These are phyloP conservation scores for Physella acuta DNA, from an alignment of 1,140 invertebrate species.

Conservation along the genomic window DNA sequence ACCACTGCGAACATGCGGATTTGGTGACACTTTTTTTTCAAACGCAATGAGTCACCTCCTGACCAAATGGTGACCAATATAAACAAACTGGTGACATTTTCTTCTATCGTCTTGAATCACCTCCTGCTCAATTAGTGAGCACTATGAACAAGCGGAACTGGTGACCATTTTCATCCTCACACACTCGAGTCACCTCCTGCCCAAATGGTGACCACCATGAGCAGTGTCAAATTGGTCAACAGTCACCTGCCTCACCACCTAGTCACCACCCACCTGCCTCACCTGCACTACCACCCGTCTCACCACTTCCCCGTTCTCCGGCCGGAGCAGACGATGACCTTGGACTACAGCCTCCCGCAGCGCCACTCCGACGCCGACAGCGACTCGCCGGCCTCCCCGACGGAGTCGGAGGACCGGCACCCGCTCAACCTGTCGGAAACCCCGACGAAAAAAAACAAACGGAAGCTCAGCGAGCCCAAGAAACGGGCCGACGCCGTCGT, in stretches of 20 bases:
- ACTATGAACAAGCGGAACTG: not conserved
- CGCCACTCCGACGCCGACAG: not conserved
- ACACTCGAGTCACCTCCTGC: not conserved
- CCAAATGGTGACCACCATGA: constrained; percentile 21
- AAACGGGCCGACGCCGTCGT: constrained; percentile 41
- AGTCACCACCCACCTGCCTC: not conserved
- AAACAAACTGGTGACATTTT: not conserved
- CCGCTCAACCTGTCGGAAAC: constrained; percentile 30
- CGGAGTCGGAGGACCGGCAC: not conserved
- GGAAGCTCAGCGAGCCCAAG: constrained; percentile 73
- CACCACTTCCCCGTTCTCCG: not conserved
- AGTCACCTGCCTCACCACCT: constrained; percentile 8
- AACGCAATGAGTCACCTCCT: not conserved
- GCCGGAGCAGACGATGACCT: not conserved
- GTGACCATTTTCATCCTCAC: not conserved
- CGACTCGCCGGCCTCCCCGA: not conserved
- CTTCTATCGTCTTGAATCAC: not conserved
- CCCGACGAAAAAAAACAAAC: constrained; percentile 64
- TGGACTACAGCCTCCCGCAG: not conserved
- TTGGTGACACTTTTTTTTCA: not conserved
- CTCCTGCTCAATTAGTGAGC: not conserved
- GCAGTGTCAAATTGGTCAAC: constrained; percentile 16
- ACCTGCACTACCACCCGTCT: not conserved
- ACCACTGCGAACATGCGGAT: constrained; percentile 9
- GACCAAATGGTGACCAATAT: constrained; percentile 15